Base-by-base conservation (phyloP, 2,113 vertebrate genomes). In the Leuciscus idus region DNA sequence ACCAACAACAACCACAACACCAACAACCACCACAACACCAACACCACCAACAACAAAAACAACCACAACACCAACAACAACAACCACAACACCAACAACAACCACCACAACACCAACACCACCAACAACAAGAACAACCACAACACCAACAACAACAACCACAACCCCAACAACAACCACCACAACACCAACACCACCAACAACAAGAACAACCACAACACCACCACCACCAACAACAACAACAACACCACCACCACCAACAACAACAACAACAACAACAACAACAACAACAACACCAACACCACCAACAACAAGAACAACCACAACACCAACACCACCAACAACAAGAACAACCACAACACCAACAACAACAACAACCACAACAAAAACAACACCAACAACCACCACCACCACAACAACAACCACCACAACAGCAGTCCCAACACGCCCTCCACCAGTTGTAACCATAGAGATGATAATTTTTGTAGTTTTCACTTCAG, bases 271-370 rank as follows among this genome's bases (percentile, higher is more conserved):
- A 48, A 0, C 46, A 48, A 0, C 50, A 4, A 5, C 50, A 52
- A 6, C 12, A 13, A 13, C 26, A 8, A 66, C 23, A 4, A 26
- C 4, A 0, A 12, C 23, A 26, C 9, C 50, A 52, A 0, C 4
- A 52, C 0, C 13, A 52, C 0, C 4, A 5, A 5, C 4, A 33
- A 12, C 30, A 6, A 2, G 13, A 0, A 33, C 11, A 1, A 39
- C 80, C 0, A 1, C 21, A 6, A 30, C 61, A 30, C 52, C 11
- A 50, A 26, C 43, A 0, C 10, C 15, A 10, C 23, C 17, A 6
- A 33, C 26, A 2, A 50, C 23, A 2, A 0, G 11, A 39, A 15
- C 68, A 68, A 55, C 43, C 1, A 21, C 46, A 11, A 70, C 64
- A 1, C 21, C 7, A 48, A 33, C 0, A 21, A 55, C 68, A 13